A percentile compares a stretch with the other conserved stretches of the same genome.
Evolutionary conservation across 2,113 vertebrate genomes (phyloP).

Genomic region (Mus pahari): DNA sequence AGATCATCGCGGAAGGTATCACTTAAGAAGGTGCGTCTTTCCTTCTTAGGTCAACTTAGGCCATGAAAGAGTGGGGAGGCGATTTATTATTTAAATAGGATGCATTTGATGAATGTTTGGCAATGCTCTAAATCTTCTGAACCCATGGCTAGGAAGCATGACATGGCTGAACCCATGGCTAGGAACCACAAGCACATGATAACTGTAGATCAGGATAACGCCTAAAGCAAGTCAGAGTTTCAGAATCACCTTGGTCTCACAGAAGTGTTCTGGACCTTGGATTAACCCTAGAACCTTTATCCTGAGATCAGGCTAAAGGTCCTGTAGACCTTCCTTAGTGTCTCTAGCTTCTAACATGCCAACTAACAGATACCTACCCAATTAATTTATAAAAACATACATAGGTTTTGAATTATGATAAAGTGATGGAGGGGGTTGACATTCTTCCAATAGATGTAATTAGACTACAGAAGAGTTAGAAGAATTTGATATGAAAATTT

Average conservation of each 20-base stretch:
- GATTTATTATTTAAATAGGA: background rate
- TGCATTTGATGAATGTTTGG: background rate
- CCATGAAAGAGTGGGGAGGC: background rate
- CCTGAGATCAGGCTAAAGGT: background rate
- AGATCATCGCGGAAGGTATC: background rate
- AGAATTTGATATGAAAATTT: background rate
- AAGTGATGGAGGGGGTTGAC: background rate
- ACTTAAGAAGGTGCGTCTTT: background rate
- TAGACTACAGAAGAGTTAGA: background rate
- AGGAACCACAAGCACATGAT: background rate
- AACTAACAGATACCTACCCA: background rate
- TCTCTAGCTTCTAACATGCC: background rate
- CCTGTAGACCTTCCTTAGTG: background rate
- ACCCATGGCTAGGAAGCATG: background rate
- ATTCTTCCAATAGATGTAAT: background rate
- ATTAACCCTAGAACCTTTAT: background rate
- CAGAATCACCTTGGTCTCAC: background rate
- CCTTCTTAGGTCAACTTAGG: background rate
- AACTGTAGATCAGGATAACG: background rate
- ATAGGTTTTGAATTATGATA: background rate
- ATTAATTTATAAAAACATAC: background rate
- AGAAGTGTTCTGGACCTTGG: background rate
- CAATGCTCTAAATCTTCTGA: background rate
- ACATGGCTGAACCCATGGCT: background rate
- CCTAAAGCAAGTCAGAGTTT: background rate